Evolutionary conservation across 2,888 invertebrate genomes (phyloP).

Genomic region (Gortyna flavago): DNA sequence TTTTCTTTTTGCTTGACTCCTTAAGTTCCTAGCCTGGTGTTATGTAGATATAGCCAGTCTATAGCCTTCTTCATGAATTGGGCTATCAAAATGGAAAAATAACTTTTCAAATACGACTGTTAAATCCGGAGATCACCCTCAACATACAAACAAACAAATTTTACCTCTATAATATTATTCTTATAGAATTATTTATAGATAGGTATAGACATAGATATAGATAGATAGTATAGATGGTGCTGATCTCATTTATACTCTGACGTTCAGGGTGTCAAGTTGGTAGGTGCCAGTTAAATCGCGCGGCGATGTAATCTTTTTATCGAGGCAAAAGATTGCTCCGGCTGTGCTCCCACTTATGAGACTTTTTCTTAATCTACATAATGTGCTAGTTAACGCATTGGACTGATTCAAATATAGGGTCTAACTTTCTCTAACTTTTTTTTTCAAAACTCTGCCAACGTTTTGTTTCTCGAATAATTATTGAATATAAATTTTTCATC

Average conservation of each 20-base stretch:
- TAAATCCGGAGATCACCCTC: too few relatives aligned
- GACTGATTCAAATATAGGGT: neutral
- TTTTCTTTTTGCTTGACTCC: neutral
- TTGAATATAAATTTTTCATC: neutral
- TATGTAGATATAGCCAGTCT: too few relatives aligned
- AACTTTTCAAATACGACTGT: too few relatives aligned
- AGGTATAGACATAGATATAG: too few relatives aligned
- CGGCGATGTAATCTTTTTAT: conserved; percentile 23
- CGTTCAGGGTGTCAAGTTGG: neutral
- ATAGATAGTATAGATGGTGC: too few relatives aligned
- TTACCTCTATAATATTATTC: too few relatives aligned
- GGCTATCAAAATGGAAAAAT: neutral
- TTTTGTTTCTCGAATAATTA: too few relatives aligned
- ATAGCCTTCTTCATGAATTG: neutral
- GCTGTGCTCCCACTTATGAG: neutral
- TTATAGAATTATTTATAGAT: too few relatives aligned
- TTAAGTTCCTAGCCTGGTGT: too few relatives aligned
- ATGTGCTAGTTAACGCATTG: conserved; percentile 1
- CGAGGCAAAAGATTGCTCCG: neutral
- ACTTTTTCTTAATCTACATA: neutral
- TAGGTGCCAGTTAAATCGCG: conserved; percentile 3
- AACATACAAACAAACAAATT: too few relatives aligned
- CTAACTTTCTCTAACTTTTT: neutral
- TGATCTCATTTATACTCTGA: neutral
- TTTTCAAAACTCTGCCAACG: neutral